A percentile compares a stretch with the other conserved stretches of the same genome.
phyloP scores from a whole-genome alignment of 2,888 invertebrate species.

The Stegana nigrithorax region DNA sequence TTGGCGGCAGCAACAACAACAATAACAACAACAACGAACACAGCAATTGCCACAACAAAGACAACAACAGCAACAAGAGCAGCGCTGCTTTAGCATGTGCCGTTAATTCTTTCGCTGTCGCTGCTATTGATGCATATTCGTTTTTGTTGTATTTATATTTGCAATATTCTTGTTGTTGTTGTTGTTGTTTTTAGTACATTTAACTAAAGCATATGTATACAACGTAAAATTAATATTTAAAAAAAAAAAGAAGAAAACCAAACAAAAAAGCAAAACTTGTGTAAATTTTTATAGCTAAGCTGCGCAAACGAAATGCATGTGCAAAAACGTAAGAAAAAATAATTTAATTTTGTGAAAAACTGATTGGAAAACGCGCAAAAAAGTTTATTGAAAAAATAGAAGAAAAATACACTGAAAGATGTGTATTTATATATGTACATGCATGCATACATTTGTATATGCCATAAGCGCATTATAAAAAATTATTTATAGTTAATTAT shows the following conservation, averaged over 20 bases:
- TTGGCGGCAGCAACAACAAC: neutral
- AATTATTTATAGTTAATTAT: conserved; percentile 46
- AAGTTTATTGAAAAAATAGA: conserved; percentile 46
- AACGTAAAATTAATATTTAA: conserved; percentile 6
- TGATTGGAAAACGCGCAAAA: conserved; percentile 49
- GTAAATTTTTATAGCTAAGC: conserved; percentile 22
- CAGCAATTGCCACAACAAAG: neutral
- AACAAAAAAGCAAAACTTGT: conserved; percentile 20
- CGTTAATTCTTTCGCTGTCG: conserved; percentile 39
- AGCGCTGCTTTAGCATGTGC: conserved; percentile 51
- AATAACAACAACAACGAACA: conserved; percentile 4
- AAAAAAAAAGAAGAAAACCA: conserved; percentile 23
- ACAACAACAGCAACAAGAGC: neutral
- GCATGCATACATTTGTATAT: conserved; percentile 9
- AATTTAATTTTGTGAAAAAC: conserved; percentile 33
- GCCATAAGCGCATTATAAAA: conserved; percentile 42
- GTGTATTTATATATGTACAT: no score
- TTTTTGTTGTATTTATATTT: neutral
- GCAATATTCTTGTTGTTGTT: no score
- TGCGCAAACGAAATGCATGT: no score
- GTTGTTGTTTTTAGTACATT: no score
- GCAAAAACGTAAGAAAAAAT: conserved; percentile 48
- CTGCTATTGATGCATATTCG: no score
- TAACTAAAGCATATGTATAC: conserved; percentile 12
- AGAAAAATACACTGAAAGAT: conserved; percentile 24